Percentiles rank a stretch among this genome's conserved stretches.
phyloP scores from a whole-genome alignment of 2,888 invertebrate species.

The Lutraria lutraria region DNA sequence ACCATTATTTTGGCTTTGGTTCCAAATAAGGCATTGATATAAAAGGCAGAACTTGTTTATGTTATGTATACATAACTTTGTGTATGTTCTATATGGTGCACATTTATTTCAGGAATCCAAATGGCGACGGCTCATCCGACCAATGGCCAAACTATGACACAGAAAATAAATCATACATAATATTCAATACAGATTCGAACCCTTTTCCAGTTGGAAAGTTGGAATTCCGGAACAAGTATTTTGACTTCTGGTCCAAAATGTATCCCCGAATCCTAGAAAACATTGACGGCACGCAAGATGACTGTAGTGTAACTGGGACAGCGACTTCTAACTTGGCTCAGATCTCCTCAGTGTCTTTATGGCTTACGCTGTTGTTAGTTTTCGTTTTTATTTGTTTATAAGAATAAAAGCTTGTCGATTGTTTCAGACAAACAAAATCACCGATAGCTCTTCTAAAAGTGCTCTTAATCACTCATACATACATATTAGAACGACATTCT shows the following conservation, averaged over 20 bases:
- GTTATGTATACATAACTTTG: neutral
- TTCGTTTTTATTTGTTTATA: neutral
- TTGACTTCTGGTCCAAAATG: slow-evolving; percentile 22
- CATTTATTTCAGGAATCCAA: slow-evolving; percentile 37
- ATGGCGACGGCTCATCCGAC: neutral
- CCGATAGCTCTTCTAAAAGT: no score
- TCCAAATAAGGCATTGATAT: neutral
- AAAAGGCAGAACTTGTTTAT: neutral
- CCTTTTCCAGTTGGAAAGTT: slow-evolving; percentile 11
- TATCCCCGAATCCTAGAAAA: neutral
- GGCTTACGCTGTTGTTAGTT: neutral
- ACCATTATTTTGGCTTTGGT: no score
- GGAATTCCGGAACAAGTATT: slow-evolving; percentile 8
- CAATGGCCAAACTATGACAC: slow-evolving; percentile 11
- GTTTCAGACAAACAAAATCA: no score
- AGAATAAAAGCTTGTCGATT: no score
- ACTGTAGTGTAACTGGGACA: neutral
- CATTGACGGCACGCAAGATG: neutral
- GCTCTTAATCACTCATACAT: no score
- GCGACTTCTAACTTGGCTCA: neutral
- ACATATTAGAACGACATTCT: no score
- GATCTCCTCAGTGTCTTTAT: neutral
- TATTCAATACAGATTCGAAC: neutral
- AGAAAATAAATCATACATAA: neutral
- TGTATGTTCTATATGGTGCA: no score